Evolutionary conservation across 2,797 vertebrate species (phyloP), one percentile per base, ranked within the genome.

Genomic region (Lacerta viridis): DNA sequence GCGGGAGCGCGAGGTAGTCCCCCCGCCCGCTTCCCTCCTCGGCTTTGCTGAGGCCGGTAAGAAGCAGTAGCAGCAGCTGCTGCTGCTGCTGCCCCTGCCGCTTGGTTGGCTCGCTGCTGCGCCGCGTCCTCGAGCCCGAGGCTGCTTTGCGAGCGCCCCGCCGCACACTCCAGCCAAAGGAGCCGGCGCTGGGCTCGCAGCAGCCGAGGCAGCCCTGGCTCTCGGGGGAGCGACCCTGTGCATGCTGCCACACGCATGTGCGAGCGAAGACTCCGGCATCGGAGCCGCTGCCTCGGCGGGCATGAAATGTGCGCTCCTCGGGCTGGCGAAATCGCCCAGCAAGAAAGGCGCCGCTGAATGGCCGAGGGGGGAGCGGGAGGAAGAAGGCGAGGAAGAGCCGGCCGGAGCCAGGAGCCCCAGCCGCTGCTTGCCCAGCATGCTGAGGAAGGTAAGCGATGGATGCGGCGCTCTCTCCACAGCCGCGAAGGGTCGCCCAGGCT

Each of bases 341-440:
- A 84, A 69, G 82, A 87, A 27, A 84, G 64, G 86, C 29, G 77
- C 77, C 6, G 69, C 11, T 36, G 89, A 84, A 75, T 68, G 71
- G 89, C 82, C 69, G 1, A n/a, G 36, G 46, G 33, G 23, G 27
- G 76, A 76, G 2, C 27, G 88, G 87, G 90, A 80, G 81, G 92
- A 91, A 75, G 93, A 93, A 84, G 92, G 90, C 46, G 80, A 29
- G 18, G 59, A 66, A n/a, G 80, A 68, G 79, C 66, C 10, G 61
- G 33, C 27, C 6, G 74, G 39, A 7, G 39, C 82, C 5, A 20
- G 82, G 9, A 80, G 86, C 75, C 76, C 75, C n/a, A 50, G 80
- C 61, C 85, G 66, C 55, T 69, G 33, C 84, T 43, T 46, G 88
- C 74, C 76, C 46, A 25, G 50, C 11, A 77, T 68, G 80, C 68